Evolutionary conservation across 2,113 vertebrate genomes (phyloP).

Genomic region (Philantomba maxwellii): DNA sequence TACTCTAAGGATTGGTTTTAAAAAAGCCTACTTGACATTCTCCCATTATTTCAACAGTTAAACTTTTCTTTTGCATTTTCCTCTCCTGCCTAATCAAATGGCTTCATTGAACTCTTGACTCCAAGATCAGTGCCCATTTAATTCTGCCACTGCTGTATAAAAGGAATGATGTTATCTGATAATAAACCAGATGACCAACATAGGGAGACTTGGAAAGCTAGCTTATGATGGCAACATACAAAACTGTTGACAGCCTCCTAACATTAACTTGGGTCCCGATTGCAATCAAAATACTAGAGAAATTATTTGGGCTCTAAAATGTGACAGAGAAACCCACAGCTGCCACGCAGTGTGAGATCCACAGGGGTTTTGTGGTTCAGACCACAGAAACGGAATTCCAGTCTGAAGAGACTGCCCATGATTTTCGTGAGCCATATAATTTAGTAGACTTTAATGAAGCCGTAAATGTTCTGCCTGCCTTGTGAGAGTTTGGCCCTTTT

Average conservation of each 20-base stretch:
- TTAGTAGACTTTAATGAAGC: neutral
- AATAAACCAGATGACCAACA: neutral
- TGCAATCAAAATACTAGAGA: neutral
- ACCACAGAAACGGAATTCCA: constrained; percentile 58
- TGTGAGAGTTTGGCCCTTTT: neutral
- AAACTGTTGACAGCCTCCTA: neutral
- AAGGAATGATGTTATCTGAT: neutral
- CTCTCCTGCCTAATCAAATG: neutral
- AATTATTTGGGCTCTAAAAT: neutral
- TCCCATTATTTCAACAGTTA: neutral
- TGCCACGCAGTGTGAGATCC: neutral
- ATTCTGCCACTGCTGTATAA: neutral
- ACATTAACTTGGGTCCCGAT: constrained; percentile 14
- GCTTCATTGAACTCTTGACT: neutral
- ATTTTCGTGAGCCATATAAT: constrained; percentile 50
- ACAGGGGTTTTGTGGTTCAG: constrained; percentile 58
- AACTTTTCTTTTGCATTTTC: neutral
- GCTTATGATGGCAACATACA: neutral
- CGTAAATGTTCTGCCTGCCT: neutral
- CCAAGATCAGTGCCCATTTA: neutral
- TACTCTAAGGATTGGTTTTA: neutral
- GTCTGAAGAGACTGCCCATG: constrained; percentile 34
- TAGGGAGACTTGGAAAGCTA: neutral
- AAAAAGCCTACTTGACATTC: neutral
- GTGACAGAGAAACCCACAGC: neutral